Base-by-base conservation (phyloP, 2,797 vertebrate species). In the Poeciliopsis gracilis region DNA sequence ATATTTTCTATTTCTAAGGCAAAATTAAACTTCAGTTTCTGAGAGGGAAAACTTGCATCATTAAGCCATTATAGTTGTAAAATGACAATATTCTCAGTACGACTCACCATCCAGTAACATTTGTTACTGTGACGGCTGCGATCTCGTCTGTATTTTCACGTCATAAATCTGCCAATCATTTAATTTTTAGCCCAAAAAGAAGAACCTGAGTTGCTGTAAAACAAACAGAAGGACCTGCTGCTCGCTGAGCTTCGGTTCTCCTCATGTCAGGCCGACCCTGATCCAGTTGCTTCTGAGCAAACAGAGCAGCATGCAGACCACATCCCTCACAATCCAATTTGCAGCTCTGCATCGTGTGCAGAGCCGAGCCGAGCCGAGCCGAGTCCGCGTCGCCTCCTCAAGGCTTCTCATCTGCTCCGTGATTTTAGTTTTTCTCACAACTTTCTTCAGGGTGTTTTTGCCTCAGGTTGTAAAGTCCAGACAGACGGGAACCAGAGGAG, bases 241-340 rank as follows among this genome's bases (percentile, higher is more conserved):
- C 81, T 84, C 51, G 41, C 10, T 30, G 51, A 12, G 73, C 66
- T 57, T 77, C 41, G 0, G 1, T 66, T 82, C 77, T 80, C 49
- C 75, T 83, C 7, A 70, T 73, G 77, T 84, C 90, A 84, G 75
- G 77, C 83, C 61, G 83, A 81, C 84, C 16, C 71, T 38, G 51
- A 77, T 77, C 12, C 45, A 47, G 75, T 73, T 55, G 20, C 55
- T 75, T 81, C 75, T 20, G 38, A 82, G 71, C 61, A 72, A 82
- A 82, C 47, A 82, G 75, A 51, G 84, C 51, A 77, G 81, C 87
- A 86, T 86, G 78, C 87, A 86, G 85, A 85, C 79, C 90, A 41
- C 84, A 57, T 75, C 83, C 69, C 80, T 55, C 38, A 84, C 85
- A 85, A 88, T 82, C 72, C 47, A 49, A 76, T 80, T 74, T 82